Base-by-base conservation (phyloP, 2,888 invertebrate genomes). In the Macrosiphum euphorbiae region DNA sequence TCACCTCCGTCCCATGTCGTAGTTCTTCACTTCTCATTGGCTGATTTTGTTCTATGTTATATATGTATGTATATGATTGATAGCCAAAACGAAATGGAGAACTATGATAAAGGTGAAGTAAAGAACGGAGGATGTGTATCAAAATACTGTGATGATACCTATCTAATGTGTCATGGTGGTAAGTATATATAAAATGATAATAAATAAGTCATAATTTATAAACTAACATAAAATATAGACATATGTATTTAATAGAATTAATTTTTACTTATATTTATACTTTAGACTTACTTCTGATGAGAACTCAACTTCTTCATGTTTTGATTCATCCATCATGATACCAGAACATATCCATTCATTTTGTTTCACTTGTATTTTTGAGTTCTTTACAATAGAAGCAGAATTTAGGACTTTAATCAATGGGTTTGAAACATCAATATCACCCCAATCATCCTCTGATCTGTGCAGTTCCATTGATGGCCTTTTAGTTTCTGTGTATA, bases 351-450 rank as follows among this genome's bases (percentile, higher is more conserved):
- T 87, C 94, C 94, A 94, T 50, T 90, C 50, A 44, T 90, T 94
- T 86, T 94, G 90, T 94, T 94, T 94, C 1, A 94, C 94, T 94
- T 94, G 94, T 86, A 94, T 94, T 94, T 94, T 94, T 35, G 94
- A 94, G 3, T 86, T 50, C n/a, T 94, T 90, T n/a, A 90, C 50
- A 61, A 90, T n/a, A 28, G 58, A 85, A 61, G 44, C 86, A 61
- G 85, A 90, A 16, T 90, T 94, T 11, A 94, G 41, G 16, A 90
- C n/a, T 10, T 94, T 94, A 52, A 90, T 28, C 28, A 61, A 85
- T 28, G 89, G 88, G 35, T 90, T 85, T 26, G 88, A 88, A 88
- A 55, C 24, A 44, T 92, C 44, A 47, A 93, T 58, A 26, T 52
- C 61, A 24, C 44, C 86, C 90, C 89, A 86, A 61, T 61, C 44